Percentiles rank a stretch among this genome's conserved stretches.
Evolutionary conservation across 2,888 invertebrate species (phyloP).

Genomic region (Erebia palarica): DNA sequence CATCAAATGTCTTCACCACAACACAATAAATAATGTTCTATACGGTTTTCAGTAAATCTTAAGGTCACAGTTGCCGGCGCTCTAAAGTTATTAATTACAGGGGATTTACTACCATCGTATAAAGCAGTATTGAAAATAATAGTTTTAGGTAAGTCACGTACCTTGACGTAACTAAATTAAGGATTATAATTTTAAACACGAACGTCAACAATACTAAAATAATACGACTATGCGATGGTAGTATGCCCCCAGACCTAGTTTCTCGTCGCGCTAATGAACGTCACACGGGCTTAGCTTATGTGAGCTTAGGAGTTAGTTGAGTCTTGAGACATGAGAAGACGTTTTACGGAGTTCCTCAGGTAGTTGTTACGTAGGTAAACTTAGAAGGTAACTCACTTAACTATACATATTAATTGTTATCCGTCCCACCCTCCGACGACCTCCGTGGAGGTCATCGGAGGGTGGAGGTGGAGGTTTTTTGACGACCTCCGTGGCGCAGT

Average conservation of each 20-base stretch:
- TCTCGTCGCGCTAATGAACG: constrained; percentile 2
- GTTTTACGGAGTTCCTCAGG: neutral
- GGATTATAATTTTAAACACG: no score
- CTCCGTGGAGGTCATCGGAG: no score
- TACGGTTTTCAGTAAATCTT: neutral
- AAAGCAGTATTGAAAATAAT: no score
- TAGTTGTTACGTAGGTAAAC: neutral
- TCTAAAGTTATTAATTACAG: neutral
- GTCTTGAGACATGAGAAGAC: neutral
- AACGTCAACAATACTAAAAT: no score
- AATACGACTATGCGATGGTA: no score
- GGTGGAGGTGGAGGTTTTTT: no score
- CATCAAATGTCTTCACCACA: neutral
- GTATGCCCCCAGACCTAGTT: neutral
- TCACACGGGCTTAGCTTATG: constrained; percentile 13
- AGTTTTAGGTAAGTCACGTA: no score
- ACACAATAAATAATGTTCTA: neutral
- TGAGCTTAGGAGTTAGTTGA: constrained; percentile 4
- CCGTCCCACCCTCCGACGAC: no score
- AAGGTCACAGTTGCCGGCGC: neutral
- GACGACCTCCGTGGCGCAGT: no score
- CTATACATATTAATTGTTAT: no score
- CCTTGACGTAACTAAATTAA: no score
- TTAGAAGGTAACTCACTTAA: neutral
- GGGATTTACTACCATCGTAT: neutral